Conservation (phyloP, 2,888 invertebrate genomes). For the Noctua janthe region DNA sequence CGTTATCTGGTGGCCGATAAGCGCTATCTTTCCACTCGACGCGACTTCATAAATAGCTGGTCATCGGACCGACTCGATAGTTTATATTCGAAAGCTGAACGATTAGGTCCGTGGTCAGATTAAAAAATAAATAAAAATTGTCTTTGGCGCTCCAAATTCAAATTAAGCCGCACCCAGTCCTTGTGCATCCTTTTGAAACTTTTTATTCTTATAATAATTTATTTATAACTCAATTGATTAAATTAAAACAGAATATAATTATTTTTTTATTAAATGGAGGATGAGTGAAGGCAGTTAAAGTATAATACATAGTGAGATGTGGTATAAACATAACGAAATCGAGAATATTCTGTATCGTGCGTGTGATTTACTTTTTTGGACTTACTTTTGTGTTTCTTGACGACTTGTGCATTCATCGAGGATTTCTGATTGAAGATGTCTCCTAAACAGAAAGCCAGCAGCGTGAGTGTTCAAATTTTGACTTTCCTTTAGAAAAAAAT, state of each 20-base stretch:
- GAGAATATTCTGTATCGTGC: conserved; percentile 76
- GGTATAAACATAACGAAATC: conserved; percentile 72
- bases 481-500: background rate
- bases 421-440: conserved; percentile 75
- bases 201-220: background rate
- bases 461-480: conserved; percentile 45
- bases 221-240: no score
- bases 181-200: background rate
- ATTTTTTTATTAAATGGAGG: conserved; percentile 54
- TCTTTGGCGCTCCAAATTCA: conserved; percentile 55
- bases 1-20: conserved; percentile 87
- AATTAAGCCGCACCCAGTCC: conserved; percentile 36
- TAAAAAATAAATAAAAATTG: conserved; percentile 40
- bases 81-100: conserved; percentile 68
- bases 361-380: conserved; percentile 76
- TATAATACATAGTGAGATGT: conserved; percentile 76
- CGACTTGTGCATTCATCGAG: conserved; percentile 63
- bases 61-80: conserved; percentile 74
- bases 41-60: conserved; percentile 80
- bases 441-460: conserved; percentile 77
- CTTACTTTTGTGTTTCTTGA: conserved; percentile 83
- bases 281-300: conserved; percentile 67
- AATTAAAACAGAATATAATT: background rate
- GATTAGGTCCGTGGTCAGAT: conserved; percentile 42
- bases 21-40: conserved; percentile 77